These are phyloP conservation scores for Graphium colonna DNA, from an alignment of 2,888 invertebrate genomes.

Conservation along the genomic window DNA sequence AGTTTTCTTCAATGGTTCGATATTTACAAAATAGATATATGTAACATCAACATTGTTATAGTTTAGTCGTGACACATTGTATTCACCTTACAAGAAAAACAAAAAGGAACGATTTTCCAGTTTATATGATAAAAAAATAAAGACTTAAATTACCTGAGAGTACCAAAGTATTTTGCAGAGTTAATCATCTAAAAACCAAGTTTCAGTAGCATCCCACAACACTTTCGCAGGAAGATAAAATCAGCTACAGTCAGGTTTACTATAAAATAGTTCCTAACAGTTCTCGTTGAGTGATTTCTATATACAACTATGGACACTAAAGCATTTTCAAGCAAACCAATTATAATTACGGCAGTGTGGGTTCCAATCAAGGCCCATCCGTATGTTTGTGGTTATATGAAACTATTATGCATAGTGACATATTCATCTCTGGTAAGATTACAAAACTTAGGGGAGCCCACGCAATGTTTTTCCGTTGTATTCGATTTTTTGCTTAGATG, in stretches of 20 bases:
- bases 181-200: constrained; percentile 92
- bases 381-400: constrained; percentile 84
- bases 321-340: constrained; percentile 91
- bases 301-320: constrained; percentile 94
- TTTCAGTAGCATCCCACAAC: constrained; percentile 96
- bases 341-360: constrained; percentile 87
- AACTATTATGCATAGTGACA: constrained; percentile 78
- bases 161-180: constrained; percentile 93
- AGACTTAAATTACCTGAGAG: constrained; percentile 86
- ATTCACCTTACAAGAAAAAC: neutral
- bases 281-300: constrained; percentile 91
- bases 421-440: constrained; percentile 80
- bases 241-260: constrained; percentile 94
- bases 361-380: constrained; percentile 89
- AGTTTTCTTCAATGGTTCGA: too few species aligned
- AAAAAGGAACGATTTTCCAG: neutral
- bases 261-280: constrained; percentile 95
- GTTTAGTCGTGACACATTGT: too few species aligned
- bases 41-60: too few species aligned
- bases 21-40: too few species aligned
- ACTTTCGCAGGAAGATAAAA: too few species aligned
- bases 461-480: constrained; percentile 45
- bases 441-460: constrained; percentile 66
- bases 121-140: neutral
- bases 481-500: constrained; percentile 27